Percentiles rank a stretch among this genome's conserved stretches.
Conservation (phyloP, 2,888 invertebrate genomes). For the Spilosoma lubricipeda region DNA sequence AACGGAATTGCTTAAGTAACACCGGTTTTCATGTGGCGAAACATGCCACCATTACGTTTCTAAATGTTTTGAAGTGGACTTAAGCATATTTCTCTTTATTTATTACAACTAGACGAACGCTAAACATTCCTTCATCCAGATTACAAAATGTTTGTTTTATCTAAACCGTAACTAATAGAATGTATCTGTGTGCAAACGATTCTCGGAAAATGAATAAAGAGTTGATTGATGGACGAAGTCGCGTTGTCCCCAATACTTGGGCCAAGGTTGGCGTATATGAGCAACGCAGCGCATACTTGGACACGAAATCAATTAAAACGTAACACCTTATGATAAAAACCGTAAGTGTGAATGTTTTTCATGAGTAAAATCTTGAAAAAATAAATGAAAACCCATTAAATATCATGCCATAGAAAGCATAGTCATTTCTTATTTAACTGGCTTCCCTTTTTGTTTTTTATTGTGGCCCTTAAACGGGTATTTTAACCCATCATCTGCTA, state of each 20-base stretch:
- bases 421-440: neutral
- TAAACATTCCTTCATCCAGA: neutral
- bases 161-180: neutral
- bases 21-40: too few species aligned
- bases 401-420: neutral
- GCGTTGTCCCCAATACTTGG: constrained; percentile 41
- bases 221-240: constrained; percentile 35
- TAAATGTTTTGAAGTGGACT: neutral
- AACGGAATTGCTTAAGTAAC: too few species aligned
- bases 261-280: constrained; percentile 43
- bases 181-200: constrained; percentile 13
- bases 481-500: neutral
- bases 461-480: too few species aligned
- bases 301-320: neutral
- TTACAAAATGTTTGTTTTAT: constrained; percentile 7
- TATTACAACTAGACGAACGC: neutral
- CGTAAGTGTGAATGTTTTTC: neutral
- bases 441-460: neutral
- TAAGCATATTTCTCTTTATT: neutral
- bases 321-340: neutral
- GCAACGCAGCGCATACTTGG: constrained; percentile 20
- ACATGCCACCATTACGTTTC: too few species aligned
- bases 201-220: constrained; percentile 26
- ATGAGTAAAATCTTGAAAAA: neutral
- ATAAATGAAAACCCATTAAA: neutral